phyloP scores from a whole-genome alignment of 2,797 vertebrate species.

The Myotis pilosus region DNA sequence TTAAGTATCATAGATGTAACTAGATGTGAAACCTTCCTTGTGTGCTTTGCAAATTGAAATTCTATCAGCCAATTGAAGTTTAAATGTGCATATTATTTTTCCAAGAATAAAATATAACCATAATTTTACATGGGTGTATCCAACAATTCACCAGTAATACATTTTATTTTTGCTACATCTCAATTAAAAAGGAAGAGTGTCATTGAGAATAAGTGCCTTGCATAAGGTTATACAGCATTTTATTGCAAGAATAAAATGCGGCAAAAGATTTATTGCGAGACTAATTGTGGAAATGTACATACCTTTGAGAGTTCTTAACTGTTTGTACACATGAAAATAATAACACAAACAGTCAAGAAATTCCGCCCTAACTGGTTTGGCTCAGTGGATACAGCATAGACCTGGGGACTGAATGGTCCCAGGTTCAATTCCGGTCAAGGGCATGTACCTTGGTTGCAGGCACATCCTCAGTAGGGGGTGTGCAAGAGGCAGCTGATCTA shows the following conservation, averaged over 20 bases:
- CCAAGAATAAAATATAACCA: background rate
- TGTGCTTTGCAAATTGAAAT: background rate
- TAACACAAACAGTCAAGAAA: background rate
- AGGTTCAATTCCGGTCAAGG: too few species aligned
- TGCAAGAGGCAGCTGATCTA: too few species aligned
- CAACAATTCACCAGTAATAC: background rate
- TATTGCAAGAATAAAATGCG: background rate
- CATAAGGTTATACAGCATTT: background rate
- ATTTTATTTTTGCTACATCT: background rate
- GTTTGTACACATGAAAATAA: background rate
- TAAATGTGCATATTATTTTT: conserved; percentile 33
- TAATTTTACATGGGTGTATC: background rate
- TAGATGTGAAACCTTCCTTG: background rate
- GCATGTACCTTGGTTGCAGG: too few species aligned
- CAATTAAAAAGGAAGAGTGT: background rate
- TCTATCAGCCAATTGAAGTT: background rate
- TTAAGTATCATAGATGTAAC: background rate
- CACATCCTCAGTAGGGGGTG: too few species aligned
- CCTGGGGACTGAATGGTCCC: too few species aligned
- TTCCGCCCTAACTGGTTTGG: background rate
- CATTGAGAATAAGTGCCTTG: background rate
- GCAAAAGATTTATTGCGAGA: background rate
- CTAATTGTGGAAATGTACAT: background rate
- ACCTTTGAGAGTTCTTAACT: background rate
- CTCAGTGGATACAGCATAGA: too few species aligned